phyloP scores from a whole-genome alignment of 2,888 invertebrate genomes.

The Temnothorax unifasciatus region DNA sequence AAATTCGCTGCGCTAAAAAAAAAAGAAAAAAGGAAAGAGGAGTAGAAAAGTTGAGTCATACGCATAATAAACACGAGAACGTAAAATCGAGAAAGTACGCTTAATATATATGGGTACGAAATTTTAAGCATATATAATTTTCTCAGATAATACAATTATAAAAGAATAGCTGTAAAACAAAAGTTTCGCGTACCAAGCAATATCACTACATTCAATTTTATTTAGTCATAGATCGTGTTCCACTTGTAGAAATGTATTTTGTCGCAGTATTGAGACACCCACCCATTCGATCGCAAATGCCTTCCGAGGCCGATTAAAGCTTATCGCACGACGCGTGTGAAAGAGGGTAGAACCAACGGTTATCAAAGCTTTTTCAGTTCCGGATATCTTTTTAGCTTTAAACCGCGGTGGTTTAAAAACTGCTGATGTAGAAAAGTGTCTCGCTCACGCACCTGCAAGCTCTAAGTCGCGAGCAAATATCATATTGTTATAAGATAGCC shows the following conservation, averaged over 20 bases:
- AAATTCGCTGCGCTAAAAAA: not conserved
- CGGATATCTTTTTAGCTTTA: not conserved
- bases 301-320: slow-evolving; percentile 20
- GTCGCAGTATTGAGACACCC: slow-evolving; percentile 8
- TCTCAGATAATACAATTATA: not conserved
- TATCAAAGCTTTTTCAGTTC: not conserved
- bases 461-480: slow-evolving; percentile 23
- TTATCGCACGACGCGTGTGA: slow-evolving; percentile 22
- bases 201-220: slow-evolving; percentile 20
- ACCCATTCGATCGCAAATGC: not conserved
- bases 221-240: slow-evolving; percentile 21
- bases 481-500: slow-evolving; percentile 2
- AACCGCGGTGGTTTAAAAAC: not conserved
- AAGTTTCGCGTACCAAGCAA: not conserved
- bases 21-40: not conserved
- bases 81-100: not conserved
- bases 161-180: slow-evolving; percentile 1
- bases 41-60: not conserved
- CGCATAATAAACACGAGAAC: not conserved
- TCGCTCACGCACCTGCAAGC: slow-evolving; percentile 17
- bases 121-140: slow-evolving; percentile 1
- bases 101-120: not conserved
- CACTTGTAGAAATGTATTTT: not conserved
- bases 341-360: not conserved
- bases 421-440: not conserved